phyloP scores from a whole-genome alignment of 2,888 invertebrate species.

The Drosophila recens region DNA sequence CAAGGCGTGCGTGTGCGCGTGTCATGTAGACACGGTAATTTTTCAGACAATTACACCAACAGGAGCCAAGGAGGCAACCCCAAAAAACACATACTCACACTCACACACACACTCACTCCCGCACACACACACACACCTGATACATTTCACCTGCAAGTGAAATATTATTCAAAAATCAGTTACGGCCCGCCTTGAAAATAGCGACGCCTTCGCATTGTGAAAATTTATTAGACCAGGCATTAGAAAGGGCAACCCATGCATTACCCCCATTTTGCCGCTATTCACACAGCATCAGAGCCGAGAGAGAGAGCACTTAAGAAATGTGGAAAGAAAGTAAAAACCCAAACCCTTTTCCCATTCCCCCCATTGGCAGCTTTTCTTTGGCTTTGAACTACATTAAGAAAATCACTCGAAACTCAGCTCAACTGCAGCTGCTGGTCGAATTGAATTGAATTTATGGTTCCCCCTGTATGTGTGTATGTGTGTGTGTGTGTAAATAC shows the following conservation, averaged over 20 bases:
- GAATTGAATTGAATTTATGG: conserved; percentile 76
- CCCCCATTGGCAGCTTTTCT: conserved; percentile 23
- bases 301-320: conserved; percentile 52
- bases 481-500: conserved; percentile 7
- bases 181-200: conserved; percentile 50
- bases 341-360: conserved; percentile 55
- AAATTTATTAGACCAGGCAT: conserved; percentile 60
- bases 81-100: conserved; percentile 3
- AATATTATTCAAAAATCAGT: conserved; percentile 80
- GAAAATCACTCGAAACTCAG: conserved; percentile 65
- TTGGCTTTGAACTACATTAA: conserved; percentile 63
- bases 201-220: conserved; percentile 40
- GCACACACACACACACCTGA: conserved; percentile 56
- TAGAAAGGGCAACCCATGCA: conserved; percentile 46
- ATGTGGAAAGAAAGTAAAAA: conserved; percentile 28
- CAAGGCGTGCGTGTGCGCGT: conserved; percentile 71
- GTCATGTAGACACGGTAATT: conserved; percentile 79
- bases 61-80: conserved; percentile 8
- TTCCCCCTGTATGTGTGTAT: not conserved
- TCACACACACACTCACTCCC: conserved; percentile 14
- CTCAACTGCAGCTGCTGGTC: conserved; percentile 77
- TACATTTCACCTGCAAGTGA: conserved; percentile 75
- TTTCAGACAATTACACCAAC: conserved; percentile 74
- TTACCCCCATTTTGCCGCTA: conserved; percentile 19
- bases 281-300: conserved; percentile 1